Evolutionary conservation across 2,113 vertebrate genomes (phyloP).

Genomic region (Hemibagrus wyckioides): DNA sequence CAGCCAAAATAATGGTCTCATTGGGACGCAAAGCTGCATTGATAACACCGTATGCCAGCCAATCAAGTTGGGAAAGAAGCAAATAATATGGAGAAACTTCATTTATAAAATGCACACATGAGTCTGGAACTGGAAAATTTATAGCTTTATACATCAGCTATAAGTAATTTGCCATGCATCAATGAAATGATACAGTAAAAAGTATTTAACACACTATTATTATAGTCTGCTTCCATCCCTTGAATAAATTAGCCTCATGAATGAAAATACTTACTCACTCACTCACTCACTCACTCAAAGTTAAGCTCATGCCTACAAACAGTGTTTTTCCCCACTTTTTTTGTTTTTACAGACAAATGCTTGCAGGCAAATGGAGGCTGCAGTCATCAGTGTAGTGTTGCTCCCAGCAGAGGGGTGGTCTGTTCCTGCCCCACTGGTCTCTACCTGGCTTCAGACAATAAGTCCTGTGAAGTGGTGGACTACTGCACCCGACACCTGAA

Average conservation of each 20-base stretch:
- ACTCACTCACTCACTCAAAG: neutral
- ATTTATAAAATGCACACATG: neutral
- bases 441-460: conserved; percentile 84
- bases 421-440: conserved; percentile 90
- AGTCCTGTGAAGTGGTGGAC: conserved; percentile 90
- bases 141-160: neutral
- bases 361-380: conserved; percentile 92
- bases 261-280: neutral
- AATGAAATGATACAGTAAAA: neutral
- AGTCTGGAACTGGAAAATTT: neutral
- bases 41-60: neutral
- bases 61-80: neutral
- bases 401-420: conserved; percentile 88
- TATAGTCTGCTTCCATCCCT: neutral
- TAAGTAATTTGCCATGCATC: neutral
- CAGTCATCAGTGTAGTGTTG: conserved; percentile 91
- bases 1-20: conserved; percentile 8
- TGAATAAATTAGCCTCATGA: neutral
- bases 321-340: neutral
- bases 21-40: neutral
- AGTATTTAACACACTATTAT: neutral
- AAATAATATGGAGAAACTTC: neutral
- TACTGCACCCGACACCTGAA: conserved; percentile 89
- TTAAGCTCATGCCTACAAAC: neutral
- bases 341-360: conserved; percentile 80